A percentile compares a stretch with the other conserved stretches of the same genome.
Evolutionary conservation across 1,140 invertebrate genomes (phyloP).

Genomic region (Psix sp.): DNA sequence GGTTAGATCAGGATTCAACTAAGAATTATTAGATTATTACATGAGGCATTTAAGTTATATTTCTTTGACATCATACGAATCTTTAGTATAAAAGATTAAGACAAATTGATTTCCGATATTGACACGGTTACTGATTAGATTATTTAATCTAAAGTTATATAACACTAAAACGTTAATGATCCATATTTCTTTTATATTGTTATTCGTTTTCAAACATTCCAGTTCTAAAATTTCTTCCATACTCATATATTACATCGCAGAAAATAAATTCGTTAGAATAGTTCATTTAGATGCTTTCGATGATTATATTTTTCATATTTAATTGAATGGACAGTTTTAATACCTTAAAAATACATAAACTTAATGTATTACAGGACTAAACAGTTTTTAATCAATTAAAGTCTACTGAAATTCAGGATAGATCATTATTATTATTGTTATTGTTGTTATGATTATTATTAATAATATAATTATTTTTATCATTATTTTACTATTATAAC

Average conservation of each 20-base stretch:
- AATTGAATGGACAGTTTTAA: conserved; percentile 30
- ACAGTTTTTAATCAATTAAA: conserved; percentile 7
- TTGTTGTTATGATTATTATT: no score
- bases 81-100: conserved; percentile 42
- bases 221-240: conserved; percentile 13
- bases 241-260: conserved; percentile 28
- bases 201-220: conserved; percentile 23
- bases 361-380: conserved; percentile 34
- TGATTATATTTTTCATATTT: conserved; percentile 22
- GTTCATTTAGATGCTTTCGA: no score
- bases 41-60: conserved; percentile 27
- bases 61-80: conserved; percentile 30
- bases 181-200: conserved; percentile 10
- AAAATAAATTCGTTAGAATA: no score
- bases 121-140: conserved; percentile 15
- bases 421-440: conserved; percentile 12
- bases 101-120: conserved; percentile 23
- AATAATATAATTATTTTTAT: no score
- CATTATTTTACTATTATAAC: no score
- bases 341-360: conserved; percentile 40
- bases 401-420: conserved; percentile 21
- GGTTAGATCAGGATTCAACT: conserved; percentile 14
- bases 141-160: conserved; percentile 29
- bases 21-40: conserved; percentile 37
- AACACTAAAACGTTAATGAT: conserved; percentile 19